These are phyloP conservation scores for Neopelma chrysocephalum DNA, from an alignment of 2,797 vertebrate species.

Conservation along the genomic window DNA sequence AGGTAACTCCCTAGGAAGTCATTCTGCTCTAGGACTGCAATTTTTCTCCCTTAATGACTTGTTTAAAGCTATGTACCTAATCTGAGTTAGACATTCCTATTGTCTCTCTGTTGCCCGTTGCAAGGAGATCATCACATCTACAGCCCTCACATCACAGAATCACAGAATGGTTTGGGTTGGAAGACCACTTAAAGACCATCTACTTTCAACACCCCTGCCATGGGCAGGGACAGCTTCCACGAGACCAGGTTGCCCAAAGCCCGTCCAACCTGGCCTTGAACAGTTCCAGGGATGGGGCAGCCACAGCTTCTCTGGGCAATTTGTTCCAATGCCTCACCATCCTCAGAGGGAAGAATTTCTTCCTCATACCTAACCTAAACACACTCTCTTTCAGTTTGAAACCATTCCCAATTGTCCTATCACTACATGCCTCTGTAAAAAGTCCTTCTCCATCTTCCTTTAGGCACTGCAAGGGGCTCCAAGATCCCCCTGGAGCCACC, in stretches of 20 bases:
- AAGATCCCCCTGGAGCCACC: neutral
- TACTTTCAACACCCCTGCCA: neutral
- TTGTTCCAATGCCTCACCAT: neutral
- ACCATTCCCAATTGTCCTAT: neutral
- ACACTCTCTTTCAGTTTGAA: neutral
- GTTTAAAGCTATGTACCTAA: neutral
- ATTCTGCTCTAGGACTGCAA: neutral
- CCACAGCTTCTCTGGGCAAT: fast-evolving
- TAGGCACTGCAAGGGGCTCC: neutral
- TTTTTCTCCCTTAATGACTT: neutral
- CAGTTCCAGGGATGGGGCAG: neutral
- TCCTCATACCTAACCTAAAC: neutral
- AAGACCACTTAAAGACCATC: neutral
- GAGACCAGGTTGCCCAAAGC: neutral
- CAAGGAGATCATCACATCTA: neutral
- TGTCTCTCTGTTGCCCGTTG: neutral
- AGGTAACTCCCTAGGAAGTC: neutral
- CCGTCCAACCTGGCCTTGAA: neutral
- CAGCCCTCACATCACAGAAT: neutral
- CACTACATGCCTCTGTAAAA: neutral
- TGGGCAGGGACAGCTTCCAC: neutral
- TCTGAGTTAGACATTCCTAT: neutral
- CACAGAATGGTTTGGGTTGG: neutral
- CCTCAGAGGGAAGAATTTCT: neutral
- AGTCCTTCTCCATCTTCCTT: neutral